Percentiles rank a stretch among this genome's conserved stretches.
These are phyloP conservation scores for Rallus crepitans DNA, from an alignment of 2,797 vertebrate genomes.

Conservation along the genomic window DNA sequence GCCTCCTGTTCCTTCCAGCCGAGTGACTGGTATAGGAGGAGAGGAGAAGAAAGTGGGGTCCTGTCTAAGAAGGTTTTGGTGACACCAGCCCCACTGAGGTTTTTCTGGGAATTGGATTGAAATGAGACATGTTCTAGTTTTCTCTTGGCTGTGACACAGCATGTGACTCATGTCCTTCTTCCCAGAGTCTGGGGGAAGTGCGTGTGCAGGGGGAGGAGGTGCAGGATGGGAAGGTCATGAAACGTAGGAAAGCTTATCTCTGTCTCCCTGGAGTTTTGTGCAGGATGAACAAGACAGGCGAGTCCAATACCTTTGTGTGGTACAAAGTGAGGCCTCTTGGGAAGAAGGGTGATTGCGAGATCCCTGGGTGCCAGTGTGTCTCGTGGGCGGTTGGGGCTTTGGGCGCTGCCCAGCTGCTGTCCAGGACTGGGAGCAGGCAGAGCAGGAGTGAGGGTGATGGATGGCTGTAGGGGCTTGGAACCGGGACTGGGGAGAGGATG, in stretches of 20 bases:
- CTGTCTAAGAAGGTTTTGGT: background rate
- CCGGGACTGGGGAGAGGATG: background rate
- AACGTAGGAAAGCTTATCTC: background rate
- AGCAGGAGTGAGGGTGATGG: background rate
- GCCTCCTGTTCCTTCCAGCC: background rate
- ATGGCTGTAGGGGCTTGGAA: background rate
- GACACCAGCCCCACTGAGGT: rapidly evolving
- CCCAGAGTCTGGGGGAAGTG: background rate
- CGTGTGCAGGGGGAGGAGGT: background rate
- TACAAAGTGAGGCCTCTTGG: background rate
- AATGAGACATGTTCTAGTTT: background rate
- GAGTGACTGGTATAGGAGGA: background rate
- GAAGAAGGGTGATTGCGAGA: background rate
- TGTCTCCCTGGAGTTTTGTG: background rate
- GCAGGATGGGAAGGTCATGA: background rate
- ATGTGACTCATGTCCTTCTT: background rate
- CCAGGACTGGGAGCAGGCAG: background rate
- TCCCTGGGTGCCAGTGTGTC: background rate
- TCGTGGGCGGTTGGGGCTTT: background rate
- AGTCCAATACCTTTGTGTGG: background rate
- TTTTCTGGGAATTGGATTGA: background rate
- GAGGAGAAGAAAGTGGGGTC: background rate
- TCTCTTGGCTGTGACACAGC: background rate
- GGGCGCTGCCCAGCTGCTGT: rapidly evolving
- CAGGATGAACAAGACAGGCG: background rate